Base-by-base conservation (phyloP, 2,888 invertebrate species). In the Bembecia ichneumoniformis region DNA sequence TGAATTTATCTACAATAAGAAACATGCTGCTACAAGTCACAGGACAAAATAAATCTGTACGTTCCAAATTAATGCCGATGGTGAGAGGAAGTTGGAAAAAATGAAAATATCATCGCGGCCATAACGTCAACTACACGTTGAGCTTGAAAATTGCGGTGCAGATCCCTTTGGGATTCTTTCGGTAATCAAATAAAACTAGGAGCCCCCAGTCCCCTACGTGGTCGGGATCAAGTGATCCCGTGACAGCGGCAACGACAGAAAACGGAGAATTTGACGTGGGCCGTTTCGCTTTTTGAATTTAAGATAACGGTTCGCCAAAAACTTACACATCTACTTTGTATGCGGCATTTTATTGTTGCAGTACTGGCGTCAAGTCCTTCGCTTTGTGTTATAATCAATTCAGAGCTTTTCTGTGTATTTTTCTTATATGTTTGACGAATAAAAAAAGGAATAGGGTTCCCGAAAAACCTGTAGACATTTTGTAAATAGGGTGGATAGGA, bases 121-220 rank as follows among this genome's bases (percentile, higher is more conserved):
- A 50, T 50, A 53, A 58, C 58, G 59, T 59, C 58, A 56, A 59
- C 51, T 58, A 59, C 62, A 55, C 49, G 60, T 61, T 58, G 60
- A 56, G 61, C 58, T 58, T 60, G 66, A 63, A 65, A 69, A 64
- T 60, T 56, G 58, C 48, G 52, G 54, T 47, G 49, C 55, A 59
- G 56, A 55, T 63, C 63, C 63, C 62, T 48, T 47, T 9, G 60
- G 54, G 61, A 57, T 55, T 55, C 50, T 49, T 53, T 49, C 55
- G 55, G 67, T 71, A 73, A 74, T 74, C 71, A 73, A 74, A 74
- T 73, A 70, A 70, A 71, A 74, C 66, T 66, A 66, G 63, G 60
- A 57, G 59, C 56, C 28, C 28, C 28, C 28, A 28, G 28, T 28
- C 28, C 54, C 57, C 55, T 62, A 71, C 68, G 71, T 66, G 68